These are phyloP conservation scores for Mactra quadrangularis DNA, from an alignment of 1,140 invertebrate species.

Conservation along the genomic window DNA sequence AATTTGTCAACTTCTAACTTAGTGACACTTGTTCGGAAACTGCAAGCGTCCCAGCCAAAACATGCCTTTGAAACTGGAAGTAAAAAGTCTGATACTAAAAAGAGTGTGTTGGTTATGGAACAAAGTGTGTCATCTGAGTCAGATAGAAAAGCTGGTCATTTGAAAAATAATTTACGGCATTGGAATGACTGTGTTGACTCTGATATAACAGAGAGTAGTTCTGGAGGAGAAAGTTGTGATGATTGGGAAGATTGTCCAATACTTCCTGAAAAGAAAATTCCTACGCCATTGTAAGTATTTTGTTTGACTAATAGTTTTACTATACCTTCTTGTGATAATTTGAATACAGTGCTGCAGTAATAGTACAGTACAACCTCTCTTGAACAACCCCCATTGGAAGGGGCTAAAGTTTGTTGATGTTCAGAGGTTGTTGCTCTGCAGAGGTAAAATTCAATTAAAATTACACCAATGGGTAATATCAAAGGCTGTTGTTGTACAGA, in stretches of 20 bases:
- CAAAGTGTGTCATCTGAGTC: conserved; percentile 77
- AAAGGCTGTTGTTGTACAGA: too few relatives aligned
- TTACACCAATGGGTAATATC: too few relatives aligned
- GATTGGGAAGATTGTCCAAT: conserved; percentile 87
- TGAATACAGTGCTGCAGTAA: too few relatives aligned
- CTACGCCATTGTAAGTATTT: conserved; percentile 75
- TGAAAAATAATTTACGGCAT: conserved; percentile 88
- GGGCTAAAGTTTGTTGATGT: too few relatives aligned
- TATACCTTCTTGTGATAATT: too few relatives aligned
- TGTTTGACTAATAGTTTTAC: too few relatives aligned
- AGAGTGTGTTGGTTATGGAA: conserved; percentile 76
- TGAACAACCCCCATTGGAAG: too few relatives aligned
- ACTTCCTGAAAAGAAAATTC: conserved; percentile 65
- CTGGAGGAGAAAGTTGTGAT: conserved; percentile 96
- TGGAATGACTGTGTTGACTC: conserved; percentile 92
- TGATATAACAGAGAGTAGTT: conserved; percentile 96
- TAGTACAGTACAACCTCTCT: too few relatives aligned
- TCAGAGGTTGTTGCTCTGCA: too few relatives aligned
- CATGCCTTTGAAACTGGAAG: conserved; percentile 53
- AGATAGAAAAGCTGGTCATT: conserved; percentile 85
- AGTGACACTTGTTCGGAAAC: conserved; percentile 85
- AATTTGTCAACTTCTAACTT: conserved; percentile 85
- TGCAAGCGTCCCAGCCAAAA: conserved; percentile 83
- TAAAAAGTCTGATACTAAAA: conserved; percentile 58
- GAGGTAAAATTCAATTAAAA: too few relatives aligned